Base-by-base conservation (phyloP, 2,797 vertebrate genomes). In the Heliangelus exortis region DNA sequence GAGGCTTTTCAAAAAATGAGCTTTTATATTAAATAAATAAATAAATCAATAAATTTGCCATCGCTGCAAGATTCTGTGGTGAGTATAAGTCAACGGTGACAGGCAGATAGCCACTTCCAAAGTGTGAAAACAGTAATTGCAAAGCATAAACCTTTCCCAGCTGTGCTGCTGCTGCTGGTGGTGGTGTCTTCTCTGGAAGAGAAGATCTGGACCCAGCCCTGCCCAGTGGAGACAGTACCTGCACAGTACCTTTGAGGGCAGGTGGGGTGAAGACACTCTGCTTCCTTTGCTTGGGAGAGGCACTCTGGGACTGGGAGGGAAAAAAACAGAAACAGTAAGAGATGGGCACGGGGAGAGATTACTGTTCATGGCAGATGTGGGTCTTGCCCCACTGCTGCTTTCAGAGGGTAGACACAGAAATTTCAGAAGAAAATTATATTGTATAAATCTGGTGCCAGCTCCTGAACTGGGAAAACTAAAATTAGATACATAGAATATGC, bases 271-370 rank as follows among this genome's bases (percentile, higher is more conserved):
- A 99, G 77, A 98, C 98, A 4, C 99, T 99, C 97, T 99, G 98
- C 98, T 99, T 99, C 98, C 99, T 98, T 91, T 99, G 99, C 95
- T 98, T 98, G 61, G 98, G 98, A 69, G 98, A 98, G 28, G 97
- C 96, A 4, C 95, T 98, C 97, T 98, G 97, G 58, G 95, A 96
- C 98, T 98, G 97, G 16, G 41, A 92, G 63, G 88, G 69, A 94
- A 93, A 61, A 95, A 59, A 76, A 88, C 28, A 93, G 78, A 59
- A 34, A 34, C 7, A 0, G 50, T 90, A 14, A 93, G 88, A 74
- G 10, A 54, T 0, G 0, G 47, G 19, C 28, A 26, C 2, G 0
- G 63, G 4, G 6, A 53, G 23, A 41, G 19, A 0, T 7, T n/a
- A 12, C 36, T 41, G 26, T 4, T 33, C n/a, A 0, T 7, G 47